These are phyloP conservation scores for Atractosteus spatula DNA, from an alignment of 2,113 vertebrate genomes.

Conservation along the genomic window DNA sequence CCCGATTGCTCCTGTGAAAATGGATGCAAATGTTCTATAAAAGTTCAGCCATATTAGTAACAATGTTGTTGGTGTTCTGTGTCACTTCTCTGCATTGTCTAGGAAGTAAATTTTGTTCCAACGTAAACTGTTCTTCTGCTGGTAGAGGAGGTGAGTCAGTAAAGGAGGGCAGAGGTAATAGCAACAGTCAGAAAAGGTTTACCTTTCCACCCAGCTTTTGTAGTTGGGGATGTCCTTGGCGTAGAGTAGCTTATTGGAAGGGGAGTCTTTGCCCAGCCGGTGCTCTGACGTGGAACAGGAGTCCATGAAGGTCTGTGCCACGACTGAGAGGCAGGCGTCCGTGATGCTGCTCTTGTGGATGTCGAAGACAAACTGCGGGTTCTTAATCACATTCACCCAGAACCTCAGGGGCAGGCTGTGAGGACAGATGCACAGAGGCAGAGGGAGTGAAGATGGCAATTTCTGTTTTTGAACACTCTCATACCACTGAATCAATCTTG, in stretches of 20 bases:
- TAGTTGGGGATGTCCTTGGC: conserved; percentile 99
- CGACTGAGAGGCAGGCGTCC: conserved; percentile 92
- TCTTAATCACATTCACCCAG: conserved; percentile 99
- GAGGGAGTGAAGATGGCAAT: neutral
- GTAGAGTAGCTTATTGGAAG: conserved; percentile 95
- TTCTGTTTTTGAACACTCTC: neutral
- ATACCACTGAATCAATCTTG: neutral
- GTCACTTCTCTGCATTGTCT: no score
- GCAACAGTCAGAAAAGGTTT: conserved; percentile 28
- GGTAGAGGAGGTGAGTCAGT: neutral
- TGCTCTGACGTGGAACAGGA: conserved; percentile 97
- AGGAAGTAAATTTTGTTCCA: no score
- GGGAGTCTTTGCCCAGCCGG: conserved; percentile 94
- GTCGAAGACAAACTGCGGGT: conserved; percentile 97
- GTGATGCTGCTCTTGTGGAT: conserved; percentile 99
- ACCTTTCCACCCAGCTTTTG: conserved; percentile 99
- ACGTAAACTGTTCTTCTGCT: neutral
- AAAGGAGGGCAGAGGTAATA: neutral
- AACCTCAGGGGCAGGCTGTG: conserved; percentile 90
- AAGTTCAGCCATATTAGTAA: no score
- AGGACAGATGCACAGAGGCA: neutral
- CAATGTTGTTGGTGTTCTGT: no score
- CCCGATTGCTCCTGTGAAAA: no score
- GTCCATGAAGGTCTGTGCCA: conserved; percentile 98
- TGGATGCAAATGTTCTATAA: no score